Conservation (phyloP, 2,888 invertebrate genomes). For the Torymus texanus region DNA sequence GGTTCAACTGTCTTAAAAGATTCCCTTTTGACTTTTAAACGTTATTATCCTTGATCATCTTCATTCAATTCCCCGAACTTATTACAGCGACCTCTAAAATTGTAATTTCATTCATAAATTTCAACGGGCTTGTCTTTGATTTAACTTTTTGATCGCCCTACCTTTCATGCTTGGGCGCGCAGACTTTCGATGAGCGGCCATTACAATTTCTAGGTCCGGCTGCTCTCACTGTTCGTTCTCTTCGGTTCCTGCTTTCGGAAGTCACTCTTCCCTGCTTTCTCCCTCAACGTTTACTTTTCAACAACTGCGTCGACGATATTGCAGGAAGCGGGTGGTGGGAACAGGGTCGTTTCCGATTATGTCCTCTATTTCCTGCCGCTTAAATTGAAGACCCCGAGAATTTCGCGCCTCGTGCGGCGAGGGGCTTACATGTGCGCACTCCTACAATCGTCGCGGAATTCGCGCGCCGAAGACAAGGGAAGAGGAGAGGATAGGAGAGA, state of each 20-base stretch:
- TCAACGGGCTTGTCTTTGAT: constrained; percentile 1
- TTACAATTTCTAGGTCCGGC: constrained; percentile 19
- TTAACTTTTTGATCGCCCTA: background rate
- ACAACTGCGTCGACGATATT: constrained; percentile 22
- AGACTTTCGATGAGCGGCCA: constrained; percentile 1
- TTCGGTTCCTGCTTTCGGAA: background rate
- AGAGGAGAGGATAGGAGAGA: background rate
- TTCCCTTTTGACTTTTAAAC: constrained; percentile 12
- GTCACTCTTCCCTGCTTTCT: background rate
- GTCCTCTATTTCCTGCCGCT: constrained; percentile 56
- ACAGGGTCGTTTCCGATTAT: constrained; percentile 54
- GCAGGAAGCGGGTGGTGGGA: constrained; percentile 50
- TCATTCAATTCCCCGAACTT: background rate
- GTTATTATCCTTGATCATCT: too few relatives aligned
- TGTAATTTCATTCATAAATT: constrained; percentile 40
- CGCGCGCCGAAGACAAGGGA: background rate
- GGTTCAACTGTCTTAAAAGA: constrained; percentile 1
- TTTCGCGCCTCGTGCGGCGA: constrained; percentile 29
- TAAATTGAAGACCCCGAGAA: constrained; percentile 59
- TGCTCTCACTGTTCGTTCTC: background rate
- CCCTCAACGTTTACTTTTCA: constrained; percentile 4
- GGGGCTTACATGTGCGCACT: background rate
- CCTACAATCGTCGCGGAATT: too few relatives aligned
- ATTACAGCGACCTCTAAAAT: constrained; percentile 9
- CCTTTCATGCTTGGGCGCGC: constrained; percentile 1